phyloP scores from a whole-genome alignment of 2,797 vertebrate genomes.

The Gobionotothen gibberifrons region DNA sequence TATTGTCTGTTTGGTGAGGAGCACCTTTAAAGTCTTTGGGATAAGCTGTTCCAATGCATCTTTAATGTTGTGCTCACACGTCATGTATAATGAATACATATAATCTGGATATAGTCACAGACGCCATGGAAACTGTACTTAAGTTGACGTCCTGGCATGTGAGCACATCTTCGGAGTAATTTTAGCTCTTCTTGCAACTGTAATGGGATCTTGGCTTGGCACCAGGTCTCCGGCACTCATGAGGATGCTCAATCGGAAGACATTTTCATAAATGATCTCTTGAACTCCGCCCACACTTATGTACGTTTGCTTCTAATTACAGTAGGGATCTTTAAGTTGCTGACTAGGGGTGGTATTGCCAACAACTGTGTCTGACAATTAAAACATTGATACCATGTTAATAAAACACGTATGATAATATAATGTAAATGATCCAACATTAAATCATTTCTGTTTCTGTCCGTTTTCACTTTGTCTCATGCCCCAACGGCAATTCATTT shows the following conservation, averaged over 20 bases:
- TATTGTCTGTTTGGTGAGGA: constrained; percentile 71
- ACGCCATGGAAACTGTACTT: constrained; percentile 72
- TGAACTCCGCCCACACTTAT: background rate
- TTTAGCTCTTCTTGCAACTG: constrained; percentile 49
- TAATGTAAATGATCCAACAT: no score
- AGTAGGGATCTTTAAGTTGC: background rate
- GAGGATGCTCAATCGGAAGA: background rate
- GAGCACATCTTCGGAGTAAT: constrained; percentile 31
- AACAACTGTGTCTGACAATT: no score
- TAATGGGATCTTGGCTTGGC: constrained; percentile 11
- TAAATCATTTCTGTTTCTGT: no score
- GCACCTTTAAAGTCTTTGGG: constrained; percentile 66
- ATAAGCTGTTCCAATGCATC: constrained; percentile 72
- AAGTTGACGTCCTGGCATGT: constrained; percentile 53
- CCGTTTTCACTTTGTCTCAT: no score
- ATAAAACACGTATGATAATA: no score
- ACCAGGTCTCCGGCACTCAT: background rate
- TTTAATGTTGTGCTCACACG: constrained; percentile 71
- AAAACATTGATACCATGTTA: no score
- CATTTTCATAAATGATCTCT: background rate
- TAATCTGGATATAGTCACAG: constrained; percentile 57
- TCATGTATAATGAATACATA: constrained; percentile 77
- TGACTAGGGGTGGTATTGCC: background rate
- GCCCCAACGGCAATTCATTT: no score
- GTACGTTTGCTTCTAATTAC: background rate